phyloP scores from a whole-genome alignment of 2,113 vertebrate genomes.

The Tachycineta bicolor region DNA sequence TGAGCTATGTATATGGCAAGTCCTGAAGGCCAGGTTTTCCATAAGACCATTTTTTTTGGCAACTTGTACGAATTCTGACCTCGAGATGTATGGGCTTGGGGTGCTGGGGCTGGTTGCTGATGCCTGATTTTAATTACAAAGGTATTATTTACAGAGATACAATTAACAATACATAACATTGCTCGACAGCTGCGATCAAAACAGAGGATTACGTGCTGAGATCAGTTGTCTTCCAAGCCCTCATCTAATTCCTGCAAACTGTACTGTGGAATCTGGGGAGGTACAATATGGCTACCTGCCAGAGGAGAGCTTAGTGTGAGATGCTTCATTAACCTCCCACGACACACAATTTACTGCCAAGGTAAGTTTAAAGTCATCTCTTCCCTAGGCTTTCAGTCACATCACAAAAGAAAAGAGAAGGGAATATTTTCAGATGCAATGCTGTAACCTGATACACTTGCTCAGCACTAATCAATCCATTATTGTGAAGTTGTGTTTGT shows the following conservation, averaged over 20 bases:
- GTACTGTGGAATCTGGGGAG: neutral
- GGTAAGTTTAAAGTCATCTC: slow-evolving; percentile 35
- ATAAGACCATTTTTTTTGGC: neutral
- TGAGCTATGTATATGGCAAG: neutral
- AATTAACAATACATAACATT: neutral
- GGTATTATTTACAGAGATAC: neutral
- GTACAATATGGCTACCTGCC: neutral
- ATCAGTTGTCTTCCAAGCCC: neutral
- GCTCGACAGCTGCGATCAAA: neutral
- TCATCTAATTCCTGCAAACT: neutral
- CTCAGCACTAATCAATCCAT: slow-evolving; percentile 37
- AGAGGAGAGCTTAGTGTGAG: neutral
- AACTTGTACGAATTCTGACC: neutral
- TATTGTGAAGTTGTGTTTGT: slow-evolving; percentile 15
- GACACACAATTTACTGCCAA: slow-evolving; percentile 7
- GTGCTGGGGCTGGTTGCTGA: neutral
- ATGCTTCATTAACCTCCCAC: neutral
- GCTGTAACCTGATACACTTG: neutral
- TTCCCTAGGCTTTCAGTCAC: neutral
- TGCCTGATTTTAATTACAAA: neutral
- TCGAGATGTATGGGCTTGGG: neutral
- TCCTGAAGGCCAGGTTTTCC: neutral
- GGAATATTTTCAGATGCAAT: neutral
- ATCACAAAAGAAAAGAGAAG: neutral
- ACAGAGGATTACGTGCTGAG: neutral